A percentile compares a stretch with the other conserved stretches of the same genome.
Conservation (phyloP, 2,113 vertebrate species). For the rat (Rattus norvegicus) region DNA sequence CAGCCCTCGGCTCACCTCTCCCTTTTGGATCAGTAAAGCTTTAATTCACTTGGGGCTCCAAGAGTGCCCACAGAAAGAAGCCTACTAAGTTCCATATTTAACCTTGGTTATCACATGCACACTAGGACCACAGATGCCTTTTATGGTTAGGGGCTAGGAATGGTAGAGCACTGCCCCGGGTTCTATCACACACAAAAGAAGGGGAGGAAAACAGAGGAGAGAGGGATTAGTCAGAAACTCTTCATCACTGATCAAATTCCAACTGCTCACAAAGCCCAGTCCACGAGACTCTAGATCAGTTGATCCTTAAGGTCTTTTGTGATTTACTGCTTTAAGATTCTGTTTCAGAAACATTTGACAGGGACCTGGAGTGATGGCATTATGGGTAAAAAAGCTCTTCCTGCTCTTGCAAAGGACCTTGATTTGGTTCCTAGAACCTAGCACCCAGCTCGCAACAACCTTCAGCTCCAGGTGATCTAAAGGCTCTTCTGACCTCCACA, state of each 20-base stretch:
- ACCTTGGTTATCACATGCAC: neutral
- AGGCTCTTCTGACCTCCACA: neutral
- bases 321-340: slow-evolving; percentile 31
- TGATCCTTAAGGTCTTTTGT: slow-evolving; percentile 4
- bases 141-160: neutral
- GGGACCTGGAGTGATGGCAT: neutral
- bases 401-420: neutral
- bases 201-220: neutral
- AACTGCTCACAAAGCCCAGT: neutral
- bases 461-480: neutral
- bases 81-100: slow-evolving; percentile 3
- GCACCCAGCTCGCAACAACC: neutral
- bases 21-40: slow-evolving; percentile 12
- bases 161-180: neutral
- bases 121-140: neutral
- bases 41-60: neutral
- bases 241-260: neutral
- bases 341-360: slow-evolving; percentile 28
- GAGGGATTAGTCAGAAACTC: neutral
- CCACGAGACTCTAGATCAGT: neutral
- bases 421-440: neutral
- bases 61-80: slow-evolving; percentile 18
- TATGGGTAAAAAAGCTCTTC: neutral
- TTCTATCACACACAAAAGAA: neutral
- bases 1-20: neutral